phyloP scores from a whole-genome alignment of 2,888 invertebrate genomes.

The Nowickia ferox region DNA sequence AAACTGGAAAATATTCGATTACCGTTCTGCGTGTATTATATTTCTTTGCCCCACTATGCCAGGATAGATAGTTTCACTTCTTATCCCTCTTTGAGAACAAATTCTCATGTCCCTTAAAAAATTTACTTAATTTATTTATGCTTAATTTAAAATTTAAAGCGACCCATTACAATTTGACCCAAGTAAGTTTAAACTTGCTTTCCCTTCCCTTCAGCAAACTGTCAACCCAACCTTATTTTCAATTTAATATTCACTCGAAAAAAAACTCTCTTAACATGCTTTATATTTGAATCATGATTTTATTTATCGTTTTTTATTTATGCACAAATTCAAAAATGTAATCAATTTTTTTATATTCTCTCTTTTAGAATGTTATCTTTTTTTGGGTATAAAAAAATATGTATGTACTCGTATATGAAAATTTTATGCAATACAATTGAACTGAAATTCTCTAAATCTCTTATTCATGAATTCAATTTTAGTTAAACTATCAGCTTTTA shows the following conservation, averaged over 20 bases:
- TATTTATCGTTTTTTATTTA: background rate
- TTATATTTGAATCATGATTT: conserved; percentile 9
- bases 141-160: no score
- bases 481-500: conserved; percentile 57
- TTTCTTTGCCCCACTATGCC: no score
- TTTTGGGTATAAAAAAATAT: conserved; percentile 3
- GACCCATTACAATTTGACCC: no score
- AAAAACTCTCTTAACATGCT: background rate
- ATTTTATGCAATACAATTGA: conserved; percentile 41
- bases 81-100: no score
- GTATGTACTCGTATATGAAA: background rate
- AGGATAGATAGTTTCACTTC: no score
- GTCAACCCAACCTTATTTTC: no score
- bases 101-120: no score
- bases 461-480: conserved; percentile 67
- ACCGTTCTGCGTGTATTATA: no score
- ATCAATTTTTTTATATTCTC: conserved; percentile 50
- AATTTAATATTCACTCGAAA: background rate
- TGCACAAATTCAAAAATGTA: conserved; percentile 39
- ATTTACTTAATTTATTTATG: no score
- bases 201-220: no score
- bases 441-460: conserved; percentile 59
- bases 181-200: no score
- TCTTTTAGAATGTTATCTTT: conserved; percentile 4
- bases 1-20: no score